phyloP scores from a whole-genome alignment of 2,888 invertebrate genomes.

The Thysanoteuthis rhombus region DNA sequence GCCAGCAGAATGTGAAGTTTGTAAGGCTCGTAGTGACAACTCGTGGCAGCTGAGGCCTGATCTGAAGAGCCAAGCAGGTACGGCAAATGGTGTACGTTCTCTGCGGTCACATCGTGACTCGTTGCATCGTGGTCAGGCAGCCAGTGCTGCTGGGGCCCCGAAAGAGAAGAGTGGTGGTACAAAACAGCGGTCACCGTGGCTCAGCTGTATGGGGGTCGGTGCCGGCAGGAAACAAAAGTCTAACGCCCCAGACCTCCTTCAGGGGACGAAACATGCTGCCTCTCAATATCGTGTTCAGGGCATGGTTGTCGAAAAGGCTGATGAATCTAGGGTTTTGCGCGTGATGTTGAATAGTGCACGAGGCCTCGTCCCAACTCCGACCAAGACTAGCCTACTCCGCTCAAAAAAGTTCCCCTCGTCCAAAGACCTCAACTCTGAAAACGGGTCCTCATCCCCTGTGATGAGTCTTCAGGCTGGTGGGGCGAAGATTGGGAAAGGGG shows the following conservation, averaged over 20 bases:
- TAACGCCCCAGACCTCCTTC: not conserved
- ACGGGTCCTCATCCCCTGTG: not conserved
- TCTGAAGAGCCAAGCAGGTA: not conserved
- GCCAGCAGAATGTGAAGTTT: not conserved
- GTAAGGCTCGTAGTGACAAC: slow-evolving; percentile 12
- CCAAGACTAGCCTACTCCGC: slow-evolving; percentile 56
- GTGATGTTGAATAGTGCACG: slow-evolving; percentile 45
- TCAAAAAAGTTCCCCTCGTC: slow-evolving; percentile 46
- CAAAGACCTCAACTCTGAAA: slow-evolving; percentile 37
- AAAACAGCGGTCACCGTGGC: not conserved
- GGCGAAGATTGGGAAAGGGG: not conserved
- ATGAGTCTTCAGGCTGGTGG: not conserved
- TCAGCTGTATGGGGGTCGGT: not conserved
- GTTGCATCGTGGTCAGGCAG: not conserved
- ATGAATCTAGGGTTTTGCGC: slow-evolving; percentile 43
- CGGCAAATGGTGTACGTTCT: not conserved
- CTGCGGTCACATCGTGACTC: not conserved
- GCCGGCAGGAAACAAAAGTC: not conserved
- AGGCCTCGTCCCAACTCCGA: slow-evolving; percentile 45
- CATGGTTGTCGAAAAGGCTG: slow-evolving; percentile 35
- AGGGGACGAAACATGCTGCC: not conserved
- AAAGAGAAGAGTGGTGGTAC: not conserved
- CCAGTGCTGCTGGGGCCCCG: not conserved
- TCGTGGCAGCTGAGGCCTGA: not conserved
- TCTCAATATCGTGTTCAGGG: not conserved